These are phyloP conservation scores for Merops nubicus DNA, from an alignment of 2,113 vertebrate species.

Conservation along the genomic window DNA sequence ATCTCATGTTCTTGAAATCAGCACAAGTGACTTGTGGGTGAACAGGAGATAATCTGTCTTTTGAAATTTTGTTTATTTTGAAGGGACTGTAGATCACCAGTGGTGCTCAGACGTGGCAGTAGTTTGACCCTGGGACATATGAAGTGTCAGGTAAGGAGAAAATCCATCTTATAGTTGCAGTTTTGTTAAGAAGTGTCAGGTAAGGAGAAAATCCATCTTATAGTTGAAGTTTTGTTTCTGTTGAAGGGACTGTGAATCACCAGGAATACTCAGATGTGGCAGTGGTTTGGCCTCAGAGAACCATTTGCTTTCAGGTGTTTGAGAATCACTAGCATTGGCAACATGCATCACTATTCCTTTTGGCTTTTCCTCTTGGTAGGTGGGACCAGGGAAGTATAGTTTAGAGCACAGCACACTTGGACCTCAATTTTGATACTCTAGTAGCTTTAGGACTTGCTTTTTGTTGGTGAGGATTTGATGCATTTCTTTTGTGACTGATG, in stretches of 20 bases:
- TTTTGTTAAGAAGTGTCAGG: neutral
- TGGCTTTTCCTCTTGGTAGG: neutral
- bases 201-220: neutral
- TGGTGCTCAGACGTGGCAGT: neutral
- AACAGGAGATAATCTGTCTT: neutral
- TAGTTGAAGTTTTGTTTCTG: neutral
- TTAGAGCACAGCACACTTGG: neutral
- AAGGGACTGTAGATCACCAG: neutral
- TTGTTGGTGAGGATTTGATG: neutral
- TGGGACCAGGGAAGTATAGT: neutral
- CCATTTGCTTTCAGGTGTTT: neutral
- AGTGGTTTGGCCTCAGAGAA: neutral
- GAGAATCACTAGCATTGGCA: neutral
- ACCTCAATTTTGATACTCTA: neutral
- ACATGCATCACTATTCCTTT: neutral
- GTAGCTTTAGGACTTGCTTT: neutral
- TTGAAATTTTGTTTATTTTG: neutral
- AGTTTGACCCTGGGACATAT: neutral
- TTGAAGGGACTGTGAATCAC: neutral
- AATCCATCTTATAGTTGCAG: neutral
- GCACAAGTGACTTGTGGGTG: neutral
- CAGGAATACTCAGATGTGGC: neutral
- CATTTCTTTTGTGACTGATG: neutral
- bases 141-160: neutral
- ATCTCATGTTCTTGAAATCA: neutral